A percentile compares a stretch with the other conserved stretches of the same genome.
phyloP scores from a whole-genome alignment of 2,888 invertebrate genomes.

The Strigamia crassipes region DNA sequence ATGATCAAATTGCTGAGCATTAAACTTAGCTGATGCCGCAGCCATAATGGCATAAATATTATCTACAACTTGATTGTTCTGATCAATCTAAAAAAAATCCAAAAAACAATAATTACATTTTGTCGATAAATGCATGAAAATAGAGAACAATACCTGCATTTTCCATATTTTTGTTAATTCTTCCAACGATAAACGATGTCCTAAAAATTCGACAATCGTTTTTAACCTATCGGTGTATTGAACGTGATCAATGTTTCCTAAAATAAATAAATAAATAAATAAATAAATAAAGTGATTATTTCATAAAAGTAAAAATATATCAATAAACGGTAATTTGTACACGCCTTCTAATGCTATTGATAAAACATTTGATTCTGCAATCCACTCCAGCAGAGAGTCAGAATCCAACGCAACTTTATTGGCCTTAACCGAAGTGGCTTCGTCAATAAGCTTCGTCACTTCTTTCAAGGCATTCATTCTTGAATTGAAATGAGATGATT shows the following conservation, averaged over 20 bases:
- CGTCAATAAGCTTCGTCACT: conserved; percentile 60
- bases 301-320: not conserved
- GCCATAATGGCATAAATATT: conserved; percentile 63
- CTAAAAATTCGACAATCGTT: conserved; percentile 62
- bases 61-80: conserved; percentile 62
- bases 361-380: conserved; percentile 60
- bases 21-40: conserved; percentile 62
- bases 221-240: conserved; percentile 64
- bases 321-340: not conserved
- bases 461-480: conserved; percentile 63
- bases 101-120: not conserved
- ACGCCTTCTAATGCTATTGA: conserved; percentile 61
- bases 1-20: conserved; percentile 60
- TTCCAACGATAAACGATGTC: conserved; percentile 60
- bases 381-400: conserved; percentile 61
- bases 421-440: conserved; percentile 55
- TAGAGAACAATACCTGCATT: conserved; percentile 58
- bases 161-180: conserved; percentile 63
- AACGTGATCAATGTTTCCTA: conserved; percentile 61
- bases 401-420: conserved; percentile 57
- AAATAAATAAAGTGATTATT: not conserved
- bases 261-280: conserved; percentile 39
- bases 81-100: conserved; percentile 56
- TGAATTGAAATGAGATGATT: conserved; percentile 62
- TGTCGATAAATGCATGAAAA: too few relatives aligned